phyloP scores from a whole-genome alignment of 2,888 invertebrate species.

The Sphinx pinastri region DNA sequence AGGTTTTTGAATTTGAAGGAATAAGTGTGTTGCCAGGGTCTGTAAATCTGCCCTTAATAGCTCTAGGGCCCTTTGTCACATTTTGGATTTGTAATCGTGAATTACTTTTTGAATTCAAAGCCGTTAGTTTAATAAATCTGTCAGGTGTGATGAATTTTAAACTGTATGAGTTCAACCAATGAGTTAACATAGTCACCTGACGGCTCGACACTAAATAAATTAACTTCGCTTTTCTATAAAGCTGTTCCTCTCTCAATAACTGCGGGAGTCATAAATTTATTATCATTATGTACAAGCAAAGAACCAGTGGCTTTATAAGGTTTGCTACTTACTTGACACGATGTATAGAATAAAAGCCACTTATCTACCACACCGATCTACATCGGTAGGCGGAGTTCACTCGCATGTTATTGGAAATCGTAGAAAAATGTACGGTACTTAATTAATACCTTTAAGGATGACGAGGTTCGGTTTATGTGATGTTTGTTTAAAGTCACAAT shows the following conservation, averaged over 20 bases:
- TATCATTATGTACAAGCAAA: slow-evolving; percentile 27
- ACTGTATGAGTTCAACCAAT: too few relatives aligned
- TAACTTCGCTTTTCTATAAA: slow-evolving; percentile 18
- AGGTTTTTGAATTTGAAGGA: too few relatives aligned
- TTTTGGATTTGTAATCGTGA: too few relatives aligned
- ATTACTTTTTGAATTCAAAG: too few relatives aligned
- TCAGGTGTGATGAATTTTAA: too few relatives aligned
- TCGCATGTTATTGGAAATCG: slow-evolving; percentile 17
- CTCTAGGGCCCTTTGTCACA: too few relatives aligned
- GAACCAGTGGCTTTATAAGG: slow-evolving; percentile 24
- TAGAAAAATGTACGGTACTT: slow-evolving; percentile 8
- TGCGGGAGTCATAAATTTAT: slow-evolving; percentile 23
- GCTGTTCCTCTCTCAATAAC: not conserved
- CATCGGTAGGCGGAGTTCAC: slow-evolving; percentile 6
- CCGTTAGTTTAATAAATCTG: too few relatives aligned
- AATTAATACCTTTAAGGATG: not conserved
- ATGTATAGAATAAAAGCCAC: slow-evolving; percentile 17
- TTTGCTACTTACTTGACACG: slow-evolving; percentile 18
- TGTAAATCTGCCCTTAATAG: too few relatives aligned
- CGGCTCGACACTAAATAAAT: not conserved
- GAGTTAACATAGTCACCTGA: too few relatives aligned
- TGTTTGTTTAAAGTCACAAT: not conserved
- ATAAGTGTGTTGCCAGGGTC: too few relatives aligned
- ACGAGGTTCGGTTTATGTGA: not conserved
- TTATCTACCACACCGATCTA: slow-evolving; percentile 7